phyloP scores from a whole-genome alignment of 1,140 invertebrate species.

The Paraescarpia echinospica region DNA sequence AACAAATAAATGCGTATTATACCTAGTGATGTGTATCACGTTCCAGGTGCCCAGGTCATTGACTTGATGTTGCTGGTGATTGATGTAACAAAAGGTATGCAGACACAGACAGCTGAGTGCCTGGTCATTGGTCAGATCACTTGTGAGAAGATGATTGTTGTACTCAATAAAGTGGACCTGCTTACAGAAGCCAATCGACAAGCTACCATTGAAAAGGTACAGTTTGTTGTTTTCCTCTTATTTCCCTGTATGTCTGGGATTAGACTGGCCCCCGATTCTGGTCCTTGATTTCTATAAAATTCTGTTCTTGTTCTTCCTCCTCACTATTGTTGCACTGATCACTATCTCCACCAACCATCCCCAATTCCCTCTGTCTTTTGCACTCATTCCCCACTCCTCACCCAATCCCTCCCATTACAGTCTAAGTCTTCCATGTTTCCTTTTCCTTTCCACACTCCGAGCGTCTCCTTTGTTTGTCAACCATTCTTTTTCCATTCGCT shows the following conservation, averaged over 20 bases:
- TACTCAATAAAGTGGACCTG: constrained; percentile 72
- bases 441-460: too few relatives aligned
- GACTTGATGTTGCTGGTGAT: constrained; percentile 77
- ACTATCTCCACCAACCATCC: too few relatives aligned
- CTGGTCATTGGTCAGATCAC: constrained; percentile 74
- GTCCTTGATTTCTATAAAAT: constrained; percentile 8
- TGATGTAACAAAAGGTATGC: constrained; percentile 75
- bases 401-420: too few relatives aligned
- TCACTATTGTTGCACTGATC: too few relatives aligned
- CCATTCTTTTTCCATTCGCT: too few relatives aligned
- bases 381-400: too few relatives aligned
- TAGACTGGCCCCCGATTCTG: too few relatives aligned
- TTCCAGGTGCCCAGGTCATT: constrained; percentile 71
- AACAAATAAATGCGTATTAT: too few relatives aligned
- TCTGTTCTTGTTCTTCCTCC: too few relatives aligned
- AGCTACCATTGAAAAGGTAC: constrained; percentile 64
- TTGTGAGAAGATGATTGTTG: constrained; percentile 69
- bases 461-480: too few relatives aligned
- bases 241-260: background rate
- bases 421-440: too few relatives aligned
- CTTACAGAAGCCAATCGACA: constrained; percentile 61
- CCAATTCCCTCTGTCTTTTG: too few relatives aligned
- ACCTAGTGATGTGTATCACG: background rate
- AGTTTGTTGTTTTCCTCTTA: background rate
- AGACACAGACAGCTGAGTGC: constrained; percentile 81